Evolutionary conservation across 2,797 vertebrate genomes (phyloP).

Genomic region (Melanotaenia parkinsoni): DNA sequence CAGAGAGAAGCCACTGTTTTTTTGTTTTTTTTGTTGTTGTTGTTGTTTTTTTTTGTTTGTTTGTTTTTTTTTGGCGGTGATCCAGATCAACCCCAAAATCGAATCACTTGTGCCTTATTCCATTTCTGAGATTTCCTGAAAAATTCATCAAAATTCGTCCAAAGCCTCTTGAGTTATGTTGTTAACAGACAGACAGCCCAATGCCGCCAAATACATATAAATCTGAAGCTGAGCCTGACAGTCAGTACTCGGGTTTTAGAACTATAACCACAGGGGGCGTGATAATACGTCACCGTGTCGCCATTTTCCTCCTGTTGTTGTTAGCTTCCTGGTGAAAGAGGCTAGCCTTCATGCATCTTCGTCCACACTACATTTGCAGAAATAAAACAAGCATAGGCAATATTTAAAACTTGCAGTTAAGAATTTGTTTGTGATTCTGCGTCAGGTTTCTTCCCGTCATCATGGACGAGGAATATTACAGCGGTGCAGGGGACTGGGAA

Average conservation of each 20-base stretch:
- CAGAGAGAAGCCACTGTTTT: too few relatives aligned
- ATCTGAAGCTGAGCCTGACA: conserved; percentile 20
- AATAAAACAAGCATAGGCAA: not conserved
- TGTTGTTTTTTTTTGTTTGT: too few relatives aligned
- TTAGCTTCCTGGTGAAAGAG: conserved; percentile 50
- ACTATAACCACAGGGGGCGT: conserved; percentile 1
- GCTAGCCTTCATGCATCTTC: conserved; percentile 7
- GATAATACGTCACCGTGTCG: conserved; percentile 22
- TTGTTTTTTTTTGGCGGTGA: too few relatives aligned
- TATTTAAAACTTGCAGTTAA: not conserved
- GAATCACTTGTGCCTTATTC: too few relatives aligned
- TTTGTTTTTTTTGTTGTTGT: too few relatives aligned
- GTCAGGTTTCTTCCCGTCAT: conserved; percentile 5
- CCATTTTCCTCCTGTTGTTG: conserved; percentile 72
- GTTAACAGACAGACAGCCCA: too few relatives aligned
- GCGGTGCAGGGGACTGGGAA: conserved; percentile 79
- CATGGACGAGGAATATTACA: conserved; percentile 84
- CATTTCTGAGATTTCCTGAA: too few relatives aligned
- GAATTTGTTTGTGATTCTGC: rapidly evolving
- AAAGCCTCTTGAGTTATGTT: too few relatives aligned
- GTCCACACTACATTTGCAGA: not conserved
- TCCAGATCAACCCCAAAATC: too few relatives aligned
- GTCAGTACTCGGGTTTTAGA: not conserved
- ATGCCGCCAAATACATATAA: too few relatives aligned
- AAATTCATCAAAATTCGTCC: too few relatives aligned